These are phyloP conservation scores for Protomyctophum bolini DNA, from an alignment of 2,113 vertebrate species.

Conservation along the genomic window DNA sequence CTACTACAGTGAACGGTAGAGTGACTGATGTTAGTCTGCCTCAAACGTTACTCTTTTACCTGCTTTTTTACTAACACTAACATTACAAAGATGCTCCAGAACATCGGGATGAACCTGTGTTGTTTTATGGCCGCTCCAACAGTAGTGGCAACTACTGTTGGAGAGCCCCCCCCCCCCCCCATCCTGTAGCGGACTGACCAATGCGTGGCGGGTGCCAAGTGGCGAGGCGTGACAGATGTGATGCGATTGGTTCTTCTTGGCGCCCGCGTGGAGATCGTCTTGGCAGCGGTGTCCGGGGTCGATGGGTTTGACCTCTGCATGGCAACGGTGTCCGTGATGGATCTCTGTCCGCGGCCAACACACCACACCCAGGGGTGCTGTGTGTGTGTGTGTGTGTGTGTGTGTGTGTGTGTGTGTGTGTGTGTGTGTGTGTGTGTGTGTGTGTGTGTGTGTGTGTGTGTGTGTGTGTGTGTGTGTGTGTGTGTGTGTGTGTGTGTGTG, in stretches of 20 bases:
- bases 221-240: constrained; percentile 39
- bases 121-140: not conserved
- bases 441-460: not conserved
- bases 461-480: not conserved
- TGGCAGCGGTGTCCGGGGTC: constrained; percentile 64
- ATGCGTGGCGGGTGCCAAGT: constrained; percentile 16
- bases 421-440: not conserved
- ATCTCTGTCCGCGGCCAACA: constrained; percentile 54
- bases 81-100: no score
- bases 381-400: no score
- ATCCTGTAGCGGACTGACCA: constrained; percentile 37
- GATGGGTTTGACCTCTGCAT: constrained; percentile 73
- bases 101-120: no score
- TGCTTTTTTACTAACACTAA: no score
- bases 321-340: constrained; percentile 64
- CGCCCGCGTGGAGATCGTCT: constrained; percentile 47
- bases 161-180: constrained; percentile 1
- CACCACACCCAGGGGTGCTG: constrained; percentile 33
- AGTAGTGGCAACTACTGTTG: constrained; percentile 35
- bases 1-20: no score
- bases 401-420: not conserved
- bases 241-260: constrained; percentile 64
- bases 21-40: no score
- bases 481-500: no score
- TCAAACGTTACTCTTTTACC: no score